These are phyloP conservation scores for Lagopus muta DNA, from an alignment of 2,113 vertebrate species.

Conservation along the genomic window DNA sequence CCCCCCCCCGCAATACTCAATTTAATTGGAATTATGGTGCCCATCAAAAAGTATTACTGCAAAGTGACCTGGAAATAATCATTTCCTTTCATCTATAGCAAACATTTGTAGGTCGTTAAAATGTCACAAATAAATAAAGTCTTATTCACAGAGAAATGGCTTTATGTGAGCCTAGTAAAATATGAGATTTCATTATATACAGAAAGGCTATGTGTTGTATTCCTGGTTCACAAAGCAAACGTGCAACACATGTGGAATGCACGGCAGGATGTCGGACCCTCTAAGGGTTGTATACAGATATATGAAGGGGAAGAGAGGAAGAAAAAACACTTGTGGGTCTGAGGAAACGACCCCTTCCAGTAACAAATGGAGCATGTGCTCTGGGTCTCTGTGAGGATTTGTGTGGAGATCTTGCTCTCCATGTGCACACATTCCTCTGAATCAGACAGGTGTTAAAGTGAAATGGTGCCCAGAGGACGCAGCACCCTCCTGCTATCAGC, in stretches of 20 bases:
- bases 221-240: conserved; percentile 33
- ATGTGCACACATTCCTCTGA: conserved; percentile 62
- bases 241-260: conserved; percentile 55
- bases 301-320: neutral
- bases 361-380: conserved; percentile 40
- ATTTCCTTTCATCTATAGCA: conserved; percentile 66
- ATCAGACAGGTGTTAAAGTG: conserved; percentile 69
- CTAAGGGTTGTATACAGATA: conserved; percentile 16
- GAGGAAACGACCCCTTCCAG: conserved; percentile 43
- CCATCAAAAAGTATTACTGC: conserved; percentile 64
- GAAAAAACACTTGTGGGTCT: neutral
- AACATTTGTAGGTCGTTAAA: conserved; percentile 67
- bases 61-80: conserved; percentile 64
- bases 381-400: conserved; percentile 43
- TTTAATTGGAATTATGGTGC: conserved; percentile 67
- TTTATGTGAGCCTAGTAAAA: conserved; percentile 58
- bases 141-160: conserved; percentile 42
- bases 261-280: conserved; percentile 60
- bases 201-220: conserved; percentile 26
- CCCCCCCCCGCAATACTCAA: neutral
- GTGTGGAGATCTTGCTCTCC: conserved; percentile 48
- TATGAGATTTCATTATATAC: conserved; percentile 60
- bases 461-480: conserved; percentile 56
- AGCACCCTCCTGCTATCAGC: conserved; percentile 63
- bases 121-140: conserved; percentile 45